A percentile compares a stretch with the other conserved stretches of the same genome.
These are phyloP conservation scores for Leucosticte australis DNA, from an alignment of 2,113 vertebrate species.

Conservation along the genomic window DNA sequence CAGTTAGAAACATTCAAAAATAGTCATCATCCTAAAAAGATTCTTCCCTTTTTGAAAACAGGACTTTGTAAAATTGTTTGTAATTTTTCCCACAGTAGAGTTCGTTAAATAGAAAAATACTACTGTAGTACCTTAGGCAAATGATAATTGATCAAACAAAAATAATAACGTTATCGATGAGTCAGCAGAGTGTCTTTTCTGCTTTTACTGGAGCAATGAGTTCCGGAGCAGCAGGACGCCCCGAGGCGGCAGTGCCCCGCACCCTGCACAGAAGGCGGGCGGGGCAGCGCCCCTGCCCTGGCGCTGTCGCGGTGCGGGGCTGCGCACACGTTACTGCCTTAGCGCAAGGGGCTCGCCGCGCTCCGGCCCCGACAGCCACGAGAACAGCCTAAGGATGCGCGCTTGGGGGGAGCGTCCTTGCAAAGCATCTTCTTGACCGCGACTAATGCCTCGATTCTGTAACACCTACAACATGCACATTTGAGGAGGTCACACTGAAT, in stretches of 20 bases:
- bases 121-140: background rate
- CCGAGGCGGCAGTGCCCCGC: background rate
- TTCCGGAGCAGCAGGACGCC: background rate
- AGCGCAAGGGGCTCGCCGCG: slow-evolving; percentile 63
- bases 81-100: background rate
- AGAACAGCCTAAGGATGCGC: slow-evolving; percentile 73
- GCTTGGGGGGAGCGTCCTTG: slow-evolving; percentile 72
- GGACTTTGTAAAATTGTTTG: background rate
- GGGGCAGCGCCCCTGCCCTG: background rate
- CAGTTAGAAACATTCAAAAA: background rate
- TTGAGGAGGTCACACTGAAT: background rate
- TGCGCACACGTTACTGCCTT: slow-evolving; percentile 20
- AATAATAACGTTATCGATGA: background rate
- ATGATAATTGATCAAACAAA: background rate
- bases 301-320: slow-evolving; percentile 19
- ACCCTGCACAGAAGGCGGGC: slow-evolving; percentile 63
- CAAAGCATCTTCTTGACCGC: slow-evolving; percentile 71
- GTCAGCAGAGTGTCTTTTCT: background rate
- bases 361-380: slow-evolving; percentile 76
- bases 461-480: slow-evolving; percentile 67
- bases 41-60: background rate
- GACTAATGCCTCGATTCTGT: slow-evolving; percentile 58
- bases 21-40: background rate
- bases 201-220: background rate
- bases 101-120: background rate